Conservation (phyloP, 2,888 invertebrate species). For the Hypsopygia costalis region DNA sequence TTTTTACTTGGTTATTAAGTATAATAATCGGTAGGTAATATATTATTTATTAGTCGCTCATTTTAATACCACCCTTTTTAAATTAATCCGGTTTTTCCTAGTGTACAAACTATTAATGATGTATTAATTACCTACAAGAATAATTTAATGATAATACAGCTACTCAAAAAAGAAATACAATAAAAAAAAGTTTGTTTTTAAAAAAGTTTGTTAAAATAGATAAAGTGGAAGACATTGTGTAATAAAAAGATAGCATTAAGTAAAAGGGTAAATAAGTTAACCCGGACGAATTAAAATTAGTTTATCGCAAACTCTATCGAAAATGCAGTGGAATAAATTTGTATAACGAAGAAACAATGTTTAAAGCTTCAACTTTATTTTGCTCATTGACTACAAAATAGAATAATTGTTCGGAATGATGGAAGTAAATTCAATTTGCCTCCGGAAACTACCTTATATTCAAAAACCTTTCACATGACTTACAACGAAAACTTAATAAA, state of each 20-base stretch:
- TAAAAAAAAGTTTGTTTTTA: constrained; percentile 20
- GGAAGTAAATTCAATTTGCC: constrained; percentile 36
- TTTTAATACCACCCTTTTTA: too few species aligned
- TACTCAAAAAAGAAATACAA: background rate
- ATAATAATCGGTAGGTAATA: too few species aligned
- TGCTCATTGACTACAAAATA: constrained; percentile 32
- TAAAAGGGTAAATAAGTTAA: constrained; percentile 24
- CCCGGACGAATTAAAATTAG: constrained; percentile 20
- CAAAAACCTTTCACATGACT: constrained; percentile 39
- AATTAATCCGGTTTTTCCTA: constrained; percentile 20
- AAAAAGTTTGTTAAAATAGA: constrained; percentile 31
- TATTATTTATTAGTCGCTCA: too few species aligned
- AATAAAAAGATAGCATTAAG: constrained; percentile 31
- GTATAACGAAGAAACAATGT: constrained; percentile 27
- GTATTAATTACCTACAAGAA: too few species aligned
- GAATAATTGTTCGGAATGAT: constrained; percentile 45
- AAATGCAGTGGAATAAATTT: constrained; percentile 30
- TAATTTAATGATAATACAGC: constrained; percentile 8
- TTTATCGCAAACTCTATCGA: constrained; percentile 24
- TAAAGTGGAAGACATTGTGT: constrained; percentile 57
- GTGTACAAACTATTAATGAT: too few species aligned
- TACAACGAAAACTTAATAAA: constrained; percentile 45
- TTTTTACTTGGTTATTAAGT: too few species aligned
- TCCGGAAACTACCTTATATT: constrained; percentile 39
- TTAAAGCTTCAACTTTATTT: constrained; percentile 33